Evolutionary conservation across 2,888 invertebrate species (phyloP).

Genomic region (Drosophila tanythrix): DNA sequence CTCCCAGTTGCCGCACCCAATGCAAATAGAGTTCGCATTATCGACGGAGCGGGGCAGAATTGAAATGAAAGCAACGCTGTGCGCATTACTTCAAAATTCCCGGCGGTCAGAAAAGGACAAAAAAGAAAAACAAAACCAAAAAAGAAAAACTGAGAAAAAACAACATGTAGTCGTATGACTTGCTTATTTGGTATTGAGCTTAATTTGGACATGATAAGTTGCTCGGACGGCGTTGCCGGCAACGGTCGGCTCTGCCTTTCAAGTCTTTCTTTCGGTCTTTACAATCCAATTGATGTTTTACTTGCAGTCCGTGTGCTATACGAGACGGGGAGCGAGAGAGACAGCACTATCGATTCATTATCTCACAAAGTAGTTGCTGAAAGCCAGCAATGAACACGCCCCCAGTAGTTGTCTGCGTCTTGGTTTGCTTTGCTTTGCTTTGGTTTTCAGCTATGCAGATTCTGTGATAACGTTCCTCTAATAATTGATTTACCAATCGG

Average conservation of each 20-base stretch:
- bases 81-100: constrained; percentile 17
- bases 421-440: neutral
- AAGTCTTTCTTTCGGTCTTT: constrained; percentile 42
- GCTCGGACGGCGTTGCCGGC: constrained; percentile 63
- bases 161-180: constrained; percentile 45
- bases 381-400: constrained; percentile 5
- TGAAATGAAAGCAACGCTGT: constrained; percentile 35
- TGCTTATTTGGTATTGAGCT: constrained; percentile 77
- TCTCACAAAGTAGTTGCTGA: constrained; percentile 8
- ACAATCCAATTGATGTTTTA: constrained; percentile 64
- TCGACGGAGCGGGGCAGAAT: constrained; percentile 51
- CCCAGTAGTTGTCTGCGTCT: neutral
- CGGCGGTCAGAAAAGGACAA: constrained; percentile 27
- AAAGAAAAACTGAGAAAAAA: neutral
- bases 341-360: constrained; percentile 6
- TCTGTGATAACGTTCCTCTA: neutral
- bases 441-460: neutral
- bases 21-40: constrained; percentile 83
- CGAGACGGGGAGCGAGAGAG: constrained; percentile 5
- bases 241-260: constrained; percentile 69
- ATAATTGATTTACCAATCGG: neutral
- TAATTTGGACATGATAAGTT: constrained; percentile 82
- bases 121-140: constrained; percentile 9
- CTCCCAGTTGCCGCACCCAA: constrained; percentile 42
- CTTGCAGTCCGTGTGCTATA: constrained; percentile 27